These are phyloP conservation scores for Pseudorhombus dupliciocellatus DNA, from an alignment of 2,113 vertebrate genomes.

Conservation along the genomic window DNA sequence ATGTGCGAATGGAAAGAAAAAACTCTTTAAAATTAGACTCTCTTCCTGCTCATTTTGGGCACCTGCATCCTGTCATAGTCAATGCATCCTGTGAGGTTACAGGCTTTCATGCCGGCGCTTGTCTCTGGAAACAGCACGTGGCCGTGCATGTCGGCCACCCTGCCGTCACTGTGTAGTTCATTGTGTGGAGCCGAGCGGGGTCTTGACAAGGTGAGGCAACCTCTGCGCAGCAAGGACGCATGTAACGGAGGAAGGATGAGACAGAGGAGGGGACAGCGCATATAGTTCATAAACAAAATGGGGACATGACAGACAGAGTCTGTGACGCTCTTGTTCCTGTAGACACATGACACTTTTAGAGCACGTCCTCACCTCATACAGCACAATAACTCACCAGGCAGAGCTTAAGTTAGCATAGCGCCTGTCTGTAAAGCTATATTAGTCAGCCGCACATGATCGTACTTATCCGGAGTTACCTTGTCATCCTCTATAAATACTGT, in stretches of 20 bases:
- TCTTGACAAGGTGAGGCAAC: slow-evolving; percentile 23
- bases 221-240: slow-evolving; percentile 5
- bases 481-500: slow-evolving; percentile 62
- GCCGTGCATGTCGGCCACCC: slow-evolving; percentile 2
- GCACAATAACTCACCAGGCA: slow-evolving; percentile 46
- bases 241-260: slow-evolving; percentile 5
- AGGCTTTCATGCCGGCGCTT: slow-evolving; percentile 32
- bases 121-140: slow-evolving; percentile 46
- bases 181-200: slow-evolving; percentile 15
- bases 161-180: slow-evolving; percentile 32
- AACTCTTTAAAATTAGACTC: slow-evolving; percentile 65
- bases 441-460: slow-evolving; percentile 38
- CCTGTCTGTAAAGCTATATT: slow-evolving; percentile 50
- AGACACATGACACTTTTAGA: slow-evolving; percentile 24
- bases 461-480: slow-evolving; percentile 42
- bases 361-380: slow-evolving; percentile 32
- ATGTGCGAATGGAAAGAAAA: slow-evolving; percentile 37
- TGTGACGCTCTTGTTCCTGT: slow-evolving; percentile 24
- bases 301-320: slow-evolving; percentile 17
- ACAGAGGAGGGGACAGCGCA: not conserved
- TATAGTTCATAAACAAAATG: not conserved
- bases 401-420: slow-evolving; percentile 43
- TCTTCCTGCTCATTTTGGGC: slow-evolving; percentile 69
- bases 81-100: slow-evolving; percentile 66
- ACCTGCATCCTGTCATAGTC: slow-evolving; percentile 77